These are phyloP conservation scores for Xylocampa areola DNA, from an alignment of 2,888 invertebrate genomes.

Conservation along the genomic window DNA sequence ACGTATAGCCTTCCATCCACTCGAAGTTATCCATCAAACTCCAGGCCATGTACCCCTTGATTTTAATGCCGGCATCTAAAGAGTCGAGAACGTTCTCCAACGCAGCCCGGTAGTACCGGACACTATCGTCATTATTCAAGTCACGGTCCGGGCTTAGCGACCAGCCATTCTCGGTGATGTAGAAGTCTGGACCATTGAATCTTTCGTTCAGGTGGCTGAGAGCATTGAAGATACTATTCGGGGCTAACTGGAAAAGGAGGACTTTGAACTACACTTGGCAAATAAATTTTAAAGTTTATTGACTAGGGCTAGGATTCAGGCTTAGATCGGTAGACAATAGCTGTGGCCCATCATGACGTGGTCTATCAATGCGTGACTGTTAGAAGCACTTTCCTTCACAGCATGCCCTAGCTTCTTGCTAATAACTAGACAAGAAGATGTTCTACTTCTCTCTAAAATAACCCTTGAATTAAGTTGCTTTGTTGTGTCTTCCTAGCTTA, in stretches of 20 bases:
- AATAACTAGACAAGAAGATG: too few relatives aligned
- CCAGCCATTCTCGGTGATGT: slow-evolving; percentile 90
- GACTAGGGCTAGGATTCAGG: too few relatives aligned
- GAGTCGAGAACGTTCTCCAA: slow-evolving; percentile 78
- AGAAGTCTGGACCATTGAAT: slow-evolving; percentile 87
- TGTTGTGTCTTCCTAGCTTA: too few relatives aligned
- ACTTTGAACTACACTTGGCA: neutral
- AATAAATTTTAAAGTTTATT: too few relatives aligned
- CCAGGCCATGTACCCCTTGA: slow-evolving; percentile 90
- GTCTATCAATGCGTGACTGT: too few relatives aligned
- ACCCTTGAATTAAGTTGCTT: too few relatives aligned
- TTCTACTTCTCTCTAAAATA: too few relatives aligned
- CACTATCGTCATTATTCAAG: slow-evolving; percentile 83
- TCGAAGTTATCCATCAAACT: slow-evolving; percentile 92
- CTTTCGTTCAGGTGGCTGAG: slow-evolving; percentile 82
- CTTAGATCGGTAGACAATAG: too few relatives aligned
- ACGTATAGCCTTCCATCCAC: slow-evolving; percentile 90
- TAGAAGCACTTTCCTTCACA: too few relatives aligned
- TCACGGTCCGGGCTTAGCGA: slow-evolving; percentile 74
- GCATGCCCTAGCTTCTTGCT: too few relatives aligned
- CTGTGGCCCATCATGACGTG: too few relatives aligned
- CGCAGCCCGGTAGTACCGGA: slow-evolving; percentile 78
- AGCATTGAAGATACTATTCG: slow-evolving; percentile 89
- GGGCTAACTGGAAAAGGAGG: slow-evolving; percentile 75
- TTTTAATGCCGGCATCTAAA: slow-evolving; percentile 80